A percentile compares a stretch with the other conserved stretches of the same genome.
These are phyloP conservation scores for Luperina nickerlii DNA, from an alignment of 2,888 invertebrate genomes.

Conservation along the genomic window DNA sequence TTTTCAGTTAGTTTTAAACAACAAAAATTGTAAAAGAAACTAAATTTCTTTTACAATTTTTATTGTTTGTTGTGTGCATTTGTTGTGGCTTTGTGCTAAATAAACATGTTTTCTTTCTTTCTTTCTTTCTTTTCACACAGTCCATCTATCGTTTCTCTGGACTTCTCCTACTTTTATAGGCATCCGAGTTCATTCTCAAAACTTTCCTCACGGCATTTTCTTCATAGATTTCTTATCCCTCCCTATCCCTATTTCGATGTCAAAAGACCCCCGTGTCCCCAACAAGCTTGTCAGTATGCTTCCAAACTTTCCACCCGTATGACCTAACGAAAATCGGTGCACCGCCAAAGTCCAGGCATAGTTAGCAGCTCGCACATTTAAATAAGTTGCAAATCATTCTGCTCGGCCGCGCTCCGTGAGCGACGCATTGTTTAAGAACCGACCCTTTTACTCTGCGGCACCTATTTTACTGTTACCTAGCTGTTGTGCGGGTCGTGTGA, in stretches of 20 bases:
- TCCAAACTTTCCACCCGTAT: conserved; percentile 25
- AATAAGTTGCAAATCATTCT: conserved; percentile 78
- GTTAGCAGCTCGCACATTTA: conserved; percentile 74
- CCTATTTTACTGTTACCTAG: conserved; percentile 58
- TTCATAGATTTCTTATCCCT: too few relatives aligned
- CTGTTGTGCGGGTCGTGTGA: conserved; percentile 15
- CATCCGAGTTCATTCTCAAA: too few relatives aligned
- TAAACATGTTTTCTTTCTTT: too few relatives aligned
- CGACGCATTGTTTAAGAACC: conserved; percentile 69
- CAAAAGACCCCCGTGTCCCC: neutral
- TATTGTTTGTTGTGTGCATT: too few relatives aligned
- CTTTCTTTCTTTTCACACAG: too few relatives aligned
- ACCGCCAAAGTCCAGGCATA: conserved; percentile 68
- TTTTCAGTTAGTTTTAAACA: too few relatives aligned
- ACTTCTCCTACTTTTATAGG: too few relatives aligned
- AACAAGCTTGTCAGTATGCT: conserved; percentile 3
- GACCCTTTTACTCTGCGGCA: conserved; percentile 58
- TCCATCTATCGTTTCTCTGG: too few relatives aligned
- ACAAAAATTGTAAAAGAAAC: too few relatives aligned
- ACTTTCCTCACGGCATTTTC: too few relatives aligned
- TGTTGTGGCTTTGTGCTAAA: too few relatives aligned
- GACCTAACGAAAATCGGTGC: conserved; percentile 69
- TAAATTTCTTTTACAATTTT: too few relatives aligned
- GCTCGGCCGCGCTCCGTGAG: conserved; percentile 41
- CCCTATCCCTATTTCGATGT: neutral